These are phyloP conservation scores for Pheosia tremula DNA, from an alignment of 2,888 invertebrate species.

Conservation along the genomic window DNA sequence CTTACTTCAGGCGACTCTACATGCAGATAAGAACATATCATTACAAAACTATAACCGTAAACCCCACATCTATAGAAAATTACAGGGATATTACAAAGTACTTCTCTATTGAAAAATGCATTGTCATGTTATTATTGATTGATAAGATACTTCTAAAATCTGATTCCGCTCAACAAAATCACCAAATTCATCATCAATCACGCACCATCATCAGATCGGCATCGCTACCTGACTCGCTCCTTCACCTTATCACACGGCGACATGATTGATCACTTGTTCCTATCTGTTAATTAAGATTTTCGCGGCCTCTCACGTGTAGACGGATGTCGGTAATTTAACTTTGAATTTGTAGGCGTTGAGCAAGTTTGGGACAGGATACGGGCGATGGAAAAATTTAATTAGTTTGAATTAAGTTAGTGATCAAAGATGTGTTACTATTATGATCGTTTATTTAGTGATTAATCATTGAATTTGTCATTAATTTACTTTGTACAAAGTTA, in stretches of 20 bases:
- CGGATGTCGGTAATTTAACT: slow-evolving; percentile 78
- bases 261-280: slow-evolving; percentile 72
- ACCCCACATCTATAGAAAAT: no score
- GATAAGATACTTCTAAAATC: background rate
- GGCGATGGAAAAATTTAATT: slow-evolving; percentile 31
- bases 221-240: slow-evolving; percentile 59
- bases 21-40: no score
- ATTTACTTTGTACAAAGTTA: no score
- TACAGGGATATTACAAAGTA: no score
- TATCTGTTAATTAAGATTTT: slow-evolving; percentile 85
- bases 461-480: no score
- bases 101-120: no score
- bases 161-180: background rate
- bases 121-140: no score
- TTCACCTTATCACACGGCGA: slow-evolving; percentile 67
- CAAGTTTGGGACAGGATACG: slow-evolving; percentile 17
- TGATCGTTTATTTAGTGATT: background rate
- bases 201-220: slow-evolving; percentile 49
- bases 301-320: slow-evolving; percentile 76
- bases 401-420: background rate
- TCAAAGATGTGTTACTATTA: background rate
- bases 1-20: no score
- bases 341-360: slow-evolving; percentile 62
- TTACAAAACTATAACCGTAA: no score
- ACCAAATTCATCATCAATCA: slow-evolving; percentile 52